Percentiles rank a stretch among this genome's conserved stretches.
Evolutionary conservation across 2,888 invertebrate genomes (phyloP).

Genomic region (Troides oblongomaculatus): DNA sequence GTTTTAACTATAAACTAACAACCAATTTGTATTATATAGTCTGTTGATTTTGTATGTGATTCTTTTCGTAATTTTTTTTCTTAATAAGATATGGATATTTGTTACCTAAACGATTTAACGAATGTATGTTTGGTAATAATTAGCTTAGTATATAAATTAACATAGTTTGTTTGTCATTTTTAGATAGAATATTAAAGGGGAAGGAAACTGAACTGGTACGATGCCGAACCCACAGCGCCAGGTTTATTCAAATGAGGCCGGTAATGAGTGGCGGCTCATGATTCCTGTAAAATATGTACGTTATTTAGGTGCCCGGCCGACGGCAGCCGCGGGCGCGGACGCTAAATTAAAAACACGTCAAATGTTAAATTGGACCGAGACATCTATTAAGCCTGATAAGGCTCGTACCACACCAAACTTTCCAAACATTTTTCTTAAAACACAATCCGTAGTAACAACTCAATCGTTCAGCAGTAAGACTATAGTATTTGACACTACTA

Average conservation of each 20-base stretch:
- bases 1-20: no score
- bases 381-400: constrained; percentile 74
- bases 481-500: neutral
- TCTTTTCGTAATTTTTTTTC: no score
- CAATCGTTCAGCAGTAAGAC: neutral
- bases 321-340: constrained; percentile 75
- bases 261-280: constrained; percentile 71
- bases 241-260: constrained; percentile 60
- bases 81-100: no score
- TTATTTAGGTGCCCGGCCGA: constrained; percentile 52
- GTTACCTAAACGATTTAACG: neutral
- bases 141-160: neutral
- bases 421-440: neutral
- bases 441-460: neutral
- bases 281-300: constrained; percentile 60
- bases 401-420: constrained; percentile 43
- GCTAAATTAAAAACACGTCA: constrained; percentile 81
- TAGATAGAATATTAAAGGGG: constrained; percentile 8
- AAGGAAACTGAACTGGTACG: constrained; percentile 15
- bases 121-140: neutral
- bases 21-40: no score
- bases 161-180: constrained; percentile 1
- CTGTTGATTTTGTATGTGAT: no score
- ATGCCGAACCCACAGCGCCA: constrained; percentile 30
- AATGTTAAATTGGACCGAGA: constrained; percentile 79